Evolutionary conservation across 2,797 vertebrate genomes (phyloP).

Genomic region (Cyclura pinguis): DNA sequence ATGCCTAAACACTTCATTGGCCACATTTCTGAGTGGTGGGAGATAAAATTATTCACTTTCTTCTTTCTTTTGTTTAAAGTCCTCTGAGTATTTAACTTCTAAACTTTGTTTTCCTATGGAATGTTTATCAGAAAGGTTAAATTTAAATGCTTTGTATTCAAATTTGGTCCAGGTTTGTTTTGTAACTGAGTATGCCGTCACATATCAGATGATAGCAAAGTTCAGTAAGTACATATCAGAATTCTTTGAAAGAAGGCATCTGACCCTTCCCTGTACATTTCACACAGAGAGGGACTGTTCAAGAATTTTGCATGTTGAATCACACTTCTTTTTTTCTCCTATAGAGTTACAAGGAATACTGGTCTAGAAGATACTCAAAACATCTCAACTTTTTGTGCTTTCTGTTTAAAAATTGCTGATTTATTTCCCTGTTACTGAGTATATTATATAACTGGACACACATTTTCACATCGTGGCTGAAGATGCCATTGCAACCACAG

Average conservation of each 20-base stretch:
- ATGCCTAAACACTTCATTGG: not conserved
- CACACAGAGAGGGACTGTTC: not conserved
- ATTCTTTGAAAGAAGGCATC: conserved; percentile 8
- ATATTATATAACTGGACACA: not conserved
- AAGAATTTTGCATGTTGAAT: not conserved
- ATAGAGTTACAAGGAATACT: not conserved
- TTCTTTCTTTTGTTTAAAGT: not conserved
- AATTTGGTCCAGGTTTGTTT: not conserved
- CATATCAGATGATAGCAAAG: not conserved
- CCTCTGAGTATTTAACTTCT: not conserved
- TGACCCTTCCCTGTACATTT: not conserved
- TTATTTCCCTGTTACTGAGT: not conserved
- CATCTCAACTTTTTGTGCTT: not conserved
- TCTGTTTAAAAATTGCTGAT: not conserved
- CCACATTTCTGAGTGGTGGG: not conserved
- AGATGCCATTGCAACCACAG: not conserved
- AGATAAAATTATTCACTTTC: not conserved
- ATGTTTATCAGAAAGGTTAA: not conserved
- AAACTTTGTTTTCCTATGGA: not conserved
- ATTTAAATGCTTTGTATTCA: not conserved
- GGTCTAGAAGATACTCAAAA: not conserved
- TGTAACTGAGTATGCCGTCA: not conserved
- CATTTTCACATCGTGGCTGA: not conserved
- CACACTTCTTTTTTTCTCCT: not conserved
- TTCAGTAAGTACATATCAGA: not conserved